Conservation (phyloP, 2,797 vertebrate species). For the Silurus aristotelis region DNA sequence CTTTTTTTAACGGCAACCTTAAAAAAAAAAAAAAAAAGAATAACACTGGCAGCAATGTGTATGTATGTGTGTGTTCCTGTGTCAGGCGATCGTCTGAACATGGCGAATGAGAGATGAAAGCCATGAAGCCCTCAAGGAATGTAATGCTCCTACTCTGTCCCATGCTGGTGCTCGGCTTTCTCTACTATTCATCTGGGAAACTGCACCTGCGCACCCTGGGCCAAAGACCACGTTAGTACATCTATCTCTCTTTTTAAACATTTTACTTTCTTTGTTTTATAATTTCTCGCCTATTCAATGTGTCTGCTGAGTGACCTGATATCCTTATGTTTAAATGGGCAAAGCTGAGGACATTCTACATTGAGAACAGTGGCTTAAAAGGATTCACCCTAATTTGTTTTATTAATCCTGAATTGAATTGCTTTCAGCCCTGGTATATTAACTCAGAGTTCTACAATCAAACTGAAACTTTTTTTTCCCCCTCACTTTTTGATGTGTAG, state of each 20-base stretch:
- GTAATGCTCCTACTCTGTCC: conserved; percentile 85
- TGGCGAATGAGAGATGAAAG: conserved; percentile 81
- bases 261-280: neutral
- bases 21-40: no score
- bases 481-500: no score
- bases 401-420: neutral
- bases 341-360: neutral
- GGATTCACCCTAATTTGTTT: no score
- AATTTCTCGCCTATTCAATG: neutral
- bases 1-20: neutral
- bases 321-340: neutral
- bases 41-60: no score
- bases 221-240: conserved; percentile 84
- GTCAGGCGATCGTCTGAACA: conserved; percentile 72
- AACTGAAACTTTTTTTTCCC: no score
- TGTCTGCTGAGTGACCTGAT: neutral
- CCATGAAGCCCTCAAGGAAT: conserved; percentile 83
- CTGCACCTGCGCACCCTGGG: conserved; percentile 80
- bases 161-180: conserved; percentile 86
- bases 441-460: neutral
- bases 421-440: neutral
- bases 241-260: neutral
- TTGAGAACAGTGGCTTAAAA: neutral
- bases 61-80: neutral
- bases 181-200: conserved; percentile 88